Base-by-base conservation (phyloP, 2,113 vertebrate species). In the Hippoglossus stenolepis region DNA sequence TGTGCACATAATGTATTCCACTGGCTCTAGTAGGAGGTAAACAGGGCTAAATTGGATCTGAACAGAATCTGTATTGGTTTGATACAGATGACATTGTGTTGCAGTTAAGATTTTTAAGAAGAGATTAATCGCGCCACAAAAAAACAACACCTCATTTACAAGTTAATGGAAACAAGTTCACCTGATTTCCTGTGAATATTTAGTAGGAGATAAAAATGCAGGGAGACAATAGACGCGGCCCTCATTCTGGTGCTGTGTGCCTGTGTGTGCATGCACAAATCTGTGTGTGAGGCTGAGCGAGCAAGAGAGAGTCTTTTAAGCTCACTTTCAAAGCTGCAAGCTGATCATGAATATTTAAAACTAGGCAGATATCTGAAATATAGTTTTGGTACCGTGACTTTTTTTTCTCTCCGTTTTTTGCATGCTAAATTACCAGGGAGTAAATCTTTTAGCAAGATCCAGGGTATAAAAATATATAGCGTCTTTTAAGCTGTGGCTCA, bases 341-440 rank as follows among this genome's bases (percentile, higher is more conserved):
- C 71, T 70, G 56, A 86, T 84, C 80, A 90, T 92, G 79, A 93
- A 91, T 92, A 91, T 90, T 90, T 91, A 86, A 91, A 84, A 76
- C 24, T 8, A 74, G 70, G 62, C 74, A 61, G 70, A 80, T 83
- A 87, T 87, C 87, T 84, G 64, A 84, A 84, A 84, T 73, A 70
- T 62, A 82, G 61, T 82, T 85, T 87, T 83, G 51, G 69, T 86
- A 47, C 51, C 0, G 15, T 69, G 72, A 47, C 60, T 0, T 12
- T 69, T 82, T 67, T 67, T 67, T 51, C 72, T 66, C 31, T 31
- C 31, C 31, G 6, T 31, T 77, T 67, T 64, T 56, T 54, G 24
- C 82, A 83, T 69, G 60, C 70, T 73, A 77, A 86, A 92, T 89
- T 65, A 88, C 65, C 66, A 67, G 35, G 24, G 35, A 70, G 65